Conservation (phyloP, 2,888 invertebrate genomes). For the Cephus sareptanus region DNA sequence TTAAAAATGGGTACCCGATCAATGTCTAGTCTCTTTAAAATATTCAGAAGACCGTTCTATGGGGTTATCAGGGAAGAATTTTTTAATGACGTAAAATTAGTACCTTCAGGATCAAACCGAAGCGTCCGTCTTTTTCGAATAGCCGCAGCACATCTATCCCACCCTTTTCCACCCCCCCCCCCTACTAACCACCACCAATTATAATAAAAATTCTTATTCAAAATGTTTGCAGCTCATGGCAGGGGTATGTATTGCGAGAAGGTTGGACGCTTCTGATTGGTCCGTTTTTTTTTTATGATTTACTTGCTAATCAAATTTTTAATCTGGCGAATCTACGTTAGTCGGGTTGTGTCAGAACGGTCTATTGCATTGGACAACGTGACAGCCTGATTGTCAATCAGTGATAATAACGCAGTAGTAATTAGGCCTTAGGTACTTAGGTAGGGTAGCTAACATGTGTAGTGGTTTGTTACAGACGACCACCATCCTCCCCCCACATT, state of each 20-base stretch:
- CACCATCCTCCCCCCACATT: constrained; percentile 97
- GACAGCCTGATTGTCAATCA: neutral
- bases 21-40: neutral
- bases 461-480: constrained; percentile 87
- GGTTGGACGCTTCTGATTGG: neutral
- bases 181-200: neutral
- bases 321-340: neutral
- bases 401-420: neutral
- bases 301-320: neutral
- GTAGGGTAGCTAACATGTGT: constrained; percentile 66
- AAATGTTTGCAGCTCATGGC: neutral
- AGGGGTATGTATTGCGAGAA: neutral
- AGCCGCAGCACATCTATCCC: neutral
- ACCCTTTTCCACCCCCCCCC: neutral
- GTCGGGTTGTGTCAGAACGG: neutral
- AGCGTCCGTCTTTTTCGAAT: neutral
- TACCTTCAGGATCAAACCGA: neutral
- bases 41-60: neutral
- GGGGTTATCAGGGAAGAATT: neutral
- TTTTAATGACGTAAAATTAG: neutral
- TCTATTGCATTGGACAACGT: neutral
- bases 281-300: neutral
- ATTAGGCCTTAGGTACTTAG: constrained; percentile 54
- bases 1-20: neutral
- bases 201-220: neutral